phyloP scores from a whole-genome alignment of 2,888 invertebrate genomes.

The Tridacna crocea region DNA sequence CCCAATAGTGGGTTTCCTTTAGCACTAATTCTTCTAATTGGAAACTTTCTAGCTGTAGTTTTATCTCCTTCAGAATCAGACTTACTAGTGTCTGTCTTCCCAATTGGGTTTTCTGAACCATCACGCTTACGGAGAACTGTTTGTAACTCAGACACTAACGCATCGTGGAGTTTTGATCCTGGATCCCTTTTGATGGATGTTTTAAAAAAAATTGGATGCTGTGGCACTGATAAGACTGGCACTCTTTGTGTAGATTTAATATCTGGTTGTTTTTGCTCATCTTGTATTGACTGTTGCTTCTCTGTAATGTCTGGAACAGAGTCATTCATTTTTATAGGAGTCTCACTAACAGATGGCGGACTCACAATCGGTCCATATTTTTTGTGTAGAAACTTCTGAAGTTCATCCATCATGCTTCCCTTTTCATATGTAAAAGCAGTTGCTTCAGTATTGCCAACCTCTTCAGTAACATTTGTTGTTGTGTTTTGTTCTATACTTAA shows the following conservation, averaged over 20 bases:
- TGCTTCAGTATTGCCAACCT: background rate
- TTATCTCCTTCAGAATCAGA: conserved; percentile 36
- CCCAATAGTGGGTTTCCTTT: conserved; percentile 68
- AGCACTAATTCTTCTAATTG: conserved; percentile 49
- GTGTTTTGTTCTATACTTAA: background rate
- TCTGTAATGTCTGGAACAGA: background rate
- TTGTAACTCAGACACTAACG: conserved; percentile 71
- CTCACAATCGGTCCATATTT: conserved; percentile 50
- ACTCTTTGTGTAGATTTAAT: conserved; percentile 11
- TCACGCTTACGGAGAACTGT: conserved; percentile 70
- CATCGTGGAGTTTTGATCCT: conserved; percentile 75
- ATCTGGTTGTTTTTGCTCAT: conserved; percentile 1
- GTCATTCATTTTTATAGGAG: background rate
- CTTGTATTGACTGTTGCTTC: background rate
- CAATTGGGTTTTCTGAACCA: conserved; percentile 5
- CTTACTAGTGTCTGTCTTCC: conserved; percentile 18
- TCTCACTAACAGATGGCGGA: conserved; percentile 14
- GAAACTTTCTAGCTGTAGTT: conserved; percentile 25
- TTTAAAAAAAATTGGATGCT: conserved; percentile 75
- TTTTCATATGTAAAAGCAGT: conserved; percentile 6
- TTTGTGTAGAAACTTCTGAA: conserved; percentile 49
- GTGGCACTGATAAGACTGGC: conserved; percentile 39
- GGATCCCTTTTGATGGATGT: conserved; percentile 75
- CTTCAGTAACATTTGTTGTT: conserved; percentile 1
- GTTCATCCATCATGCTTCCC: conserved; percentile 56